Evolutionary conservation across 2,113 vertebrate species (phyloP).

Genomic region (Centrocercus urophasianus): DNA sequence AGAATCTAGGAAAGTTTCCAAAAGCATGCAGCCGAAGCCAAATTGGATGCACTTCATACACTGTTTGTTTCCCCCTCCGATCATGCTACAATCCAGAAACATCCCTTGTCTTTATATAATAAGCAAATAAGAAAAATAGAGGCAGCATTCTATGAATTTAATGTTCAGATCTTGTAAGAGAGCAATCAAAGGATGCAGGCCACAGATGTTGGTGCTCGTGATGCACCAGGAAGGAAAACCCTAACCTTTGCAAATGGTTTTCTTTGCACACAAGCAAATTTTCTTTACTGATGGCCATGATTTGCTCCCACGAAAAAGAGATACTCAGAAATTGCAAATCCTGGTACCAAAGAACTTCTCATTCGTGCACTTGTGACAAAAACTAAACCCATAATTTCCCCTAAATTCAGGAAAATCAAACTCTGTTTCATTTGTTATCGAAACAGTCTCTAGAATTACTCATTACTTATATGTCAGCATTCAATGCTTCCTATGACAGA

Average conservation of each 20-base stretch:
- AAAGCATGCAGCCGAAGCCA: not conserved
- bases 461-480: not conserved
- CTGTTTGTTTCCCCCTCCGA: not conserved
- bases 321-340: not conserved
- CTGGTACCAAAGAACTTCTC: not conserved
- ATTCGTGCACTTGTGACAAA: not conserved
- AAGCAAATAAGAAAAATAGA: not conserved
- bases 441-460: not conserved
- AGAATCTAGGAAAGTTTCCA: not conserved
- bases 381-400: not conserved
- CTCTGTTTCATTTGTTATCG: not conserved
- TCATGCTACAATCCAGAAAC: not conserved
- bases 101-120: not conserved
- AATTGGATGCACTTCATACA: not conserved
- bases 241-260: not conserved
- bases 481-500: not conserved
- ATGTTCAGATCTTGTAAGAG: not conserved
- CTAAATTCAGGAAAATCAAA: not conserved
- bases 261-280: not conserved
- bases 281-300: not conserved
- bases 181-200: not conserved
- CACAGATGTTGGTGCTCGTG: not conserved
- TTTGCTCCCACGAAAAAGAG: not conserved
- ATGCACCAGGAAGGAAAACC: not conserved
- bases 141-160: not conserved